Conservation (phyloP, 1,140 invertebrate genomes). For the Aethina tumida region DNA sequence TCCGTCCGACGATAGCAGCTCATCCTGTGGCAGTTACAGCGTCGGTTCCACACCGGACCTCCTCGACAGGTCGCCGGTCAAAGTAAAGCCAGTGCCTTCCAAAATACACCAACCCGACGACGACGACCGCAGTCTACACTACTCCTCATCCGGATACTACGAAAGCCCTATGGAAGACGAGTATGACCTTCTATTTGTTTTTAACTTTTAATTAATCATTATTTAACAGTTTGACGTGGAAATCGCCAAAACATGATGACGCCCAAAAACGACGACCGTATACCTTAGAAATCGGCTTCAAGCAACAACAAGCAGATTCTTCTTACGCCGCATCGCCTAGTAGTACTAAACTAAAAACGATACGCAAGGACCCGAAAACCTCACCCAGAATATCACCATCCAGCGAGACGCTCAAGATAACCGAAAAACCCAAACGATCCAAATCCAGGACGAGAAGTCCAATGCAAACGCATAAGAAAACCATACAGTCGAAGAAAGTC, state of each 20-base stretch:
- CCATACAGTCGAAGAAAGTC: slow-evolving; percentile 22
- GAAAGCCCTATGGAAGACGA: slow-evolving; percentile 66
- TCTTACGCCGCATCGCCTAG: slow-evolving; percentile 34
- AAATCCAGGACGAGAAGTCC: slow-evolving; percentile 48
- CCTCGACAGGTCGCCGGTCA: slow-evolving; percentile 28
- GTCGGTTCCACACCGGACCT: slow-evolving; percentile 43
- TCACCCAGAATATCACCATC: slow-evolving; percentile 37
- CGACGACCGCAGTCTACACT: slow-evolving; percentile 57
- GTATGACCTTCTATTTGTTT: slow-evolving; percentile 30
- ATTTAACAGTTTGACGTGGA: slow-evolving; percentile 23
- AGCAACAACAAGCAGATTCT: slow-evolving; percentile 25
- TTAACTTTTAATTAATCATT: background rate
- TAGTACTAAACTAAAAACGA: slow-evolving; percentile 34
- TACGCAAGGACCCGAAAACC: slow-evolving; percentile 38
- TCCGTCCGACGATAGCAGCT: slow-evolving; percentile 51
- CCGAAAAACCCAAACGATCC: slow-evolving; percentile 35
- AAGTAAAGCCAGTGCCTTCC: slow-evolving; percentile 31
- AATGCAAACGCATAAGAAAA: slow-evolving; percentile 36
- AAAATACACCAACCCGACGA: slow-evolving; percentile 44
- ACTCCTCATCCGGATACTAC: slow-evolving; percentile 69
- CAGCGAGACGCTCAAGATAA: slow-evolving; percentile 29
- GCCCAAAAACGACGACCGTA: slow-evolving; percentile 49
- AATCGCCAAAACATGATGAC: slow-evolving; percentile 38
- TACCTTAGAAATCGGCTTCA: slow-evolving; percentile 56
- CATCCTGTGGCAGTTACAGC: slow-evolving; percentile 56